Base-by-base conservation (phyloP, 2,797 vertebrate species). In the Schizopygopsis malacanthus region DNA sequence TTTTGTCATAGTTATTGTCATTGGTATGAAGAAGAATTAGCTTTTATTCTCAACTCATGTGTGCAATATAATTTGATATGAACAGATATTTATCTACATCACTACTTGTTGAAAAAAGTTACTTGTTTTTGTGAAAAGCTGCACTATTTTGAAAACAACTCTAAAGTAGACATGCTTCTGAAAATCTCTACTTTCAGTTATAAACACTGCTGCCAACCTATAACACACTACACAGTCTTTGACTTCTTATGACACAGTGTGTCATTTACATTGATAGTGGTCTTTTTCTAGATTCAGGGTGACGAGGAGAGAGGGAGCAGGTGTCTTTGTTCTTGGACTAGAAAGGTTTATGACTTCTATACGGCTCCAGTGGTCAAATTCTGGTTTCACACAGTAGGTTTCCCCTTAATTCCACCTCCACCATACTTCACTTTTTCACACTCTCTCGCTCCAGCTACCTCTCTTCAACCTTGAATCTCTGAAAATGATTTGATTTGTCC, bases 341-440 rank as follows among this genome's bases (percentile, higher is more conserved):
- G 93, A 84, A 97, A 95, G 92, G 85, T 98, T 85, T 97, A 96
- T 83, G 98, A 98, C 84, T 99, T 99, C 94, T 99, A 99, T 95
- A 96, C 93, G 0, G 97, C 98, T 59, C 98, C 98, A 8, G 98
- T 99, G 86, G 98, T 99, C 92, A 99, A 99, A 92, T 99, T 99
- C 93, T 99, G 98, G 97, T 98, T 98, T 94, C 97, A 99, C 91
- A 98, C 97, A 89, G 98, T 99, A 93, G 63, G 96, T 93, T 41
- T 52, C 25, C 22, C 15, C 33, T 2, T 52, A 5, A 52, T 50
- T 82, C 10, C 25, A 65, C 28, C 56, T 59, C 39, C 33, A 22
- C 39, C 50, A 61, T 12, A 15, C 37, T 20, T 39, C 7, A 43
- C n/a, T 80, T n/a, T 20, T 33, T 39, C 28, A 52, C 7, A 45